Evolutionary conservation across 2,888 invertebrate species (phyloP), one percentile per base, ranked within the genome.

Genomic region (Chloroclystis v-ata): DNA sequence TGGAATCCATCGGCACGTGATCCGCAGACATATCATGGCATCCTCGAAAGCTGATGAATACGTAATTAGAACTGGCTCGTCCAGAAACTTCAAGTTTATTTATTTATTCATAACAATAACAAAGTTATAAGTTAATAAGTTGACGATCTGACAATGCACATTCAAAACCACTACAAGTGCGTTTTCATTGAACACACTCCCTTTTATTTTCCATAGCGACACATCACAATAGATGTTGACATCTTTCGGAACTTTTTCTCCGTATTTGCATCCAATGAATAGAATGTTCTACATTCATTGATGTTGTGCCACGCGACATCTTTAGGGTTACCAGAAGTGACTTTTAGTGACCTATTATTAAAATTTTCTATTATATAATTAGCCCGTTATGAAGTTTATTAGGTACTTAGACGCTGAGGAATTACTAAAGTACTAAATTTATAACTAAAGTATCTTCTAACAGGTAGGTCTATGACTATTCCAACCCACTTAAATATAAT

Each of bases 1-100:
- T n/a, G n/a, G n/a, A n/a, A n/a, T n/a, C n/a, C 51, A 47, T 43
- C 42, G 46, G 41, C 40, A 68, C 69, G 70, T 69, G 70, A 59
- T 54, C 46, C 37, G 57, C 55, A 60, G 65, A 9, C 3, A 24
- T 59, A 55, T 28, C 32, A 40, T 37, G 30, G 30, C 41, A 30
- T 62, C 60, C 59, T 61, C 65, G 60, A 51, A 62, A 56, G 52
- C 16, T 7, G 33, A 16, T 33, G 33, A 33, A 33, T 33, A 16
- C 33, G 33, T 33, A 16, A 33, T 33, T 33, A 33, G 33, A 33
- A 30, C 13, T 4, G 29, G 29, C 12, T 8, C 12, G 33, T 3
- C n/a, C n/a, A n/a, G n/a, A n/a, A n/a, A n/a, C n/a, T n/a, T n/a
- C n/a, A n/a, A n/a, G 8, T 5, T 9, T 5, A 25, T 6, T 25